A percentile compares a stretch with the other conserved stretches of the same genome.
These are phyloP conservation scores for Drosophila leontia DNA, from an alignment of 1,140 invertebrate genomes.

Conservation along the genomic window DNA sequence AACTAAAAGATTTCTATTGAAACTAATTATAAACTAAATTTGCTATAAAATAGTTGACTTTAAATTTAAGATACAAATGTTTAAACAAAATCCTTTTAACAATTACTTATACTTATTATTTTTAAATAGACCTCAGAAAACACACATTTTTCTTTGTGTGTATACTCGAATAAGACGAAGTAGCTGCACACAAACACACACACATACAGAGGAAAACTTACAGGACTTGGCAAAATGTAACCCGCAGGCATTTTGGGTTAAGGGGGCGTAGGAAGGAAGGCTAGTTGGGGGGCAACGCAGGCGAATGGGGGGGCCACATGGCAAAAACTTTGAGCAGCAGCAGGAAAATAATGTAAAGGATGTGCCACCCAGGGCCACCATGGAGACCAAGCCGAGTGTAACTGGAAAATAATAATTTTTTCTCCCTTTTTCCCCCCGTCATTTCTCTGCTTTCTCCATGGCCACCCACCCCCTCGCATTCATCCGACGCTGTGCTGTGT, in stretches of 20 bases:
- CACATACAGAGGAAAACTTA: constrained; percentile 26
- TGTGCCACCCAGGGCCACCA: constrained; percentile 71
- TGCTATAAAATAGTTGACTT: no score
- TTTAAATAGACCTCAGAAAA: not conserved
- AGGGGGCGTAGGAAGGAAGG: constrained; percentile 9
- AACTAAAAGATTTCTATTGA: no score
- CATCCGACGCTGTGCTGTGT: constrained; percentile 27
- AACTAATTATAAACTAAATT: no score
- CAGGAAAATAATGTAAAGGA: constrained; percentile 78
- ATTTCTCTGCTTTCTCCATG: constrained; percentile 33
- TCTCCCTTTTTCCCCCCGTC: constrained; percentile 29
- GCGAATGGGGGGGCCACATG: constrained; percentile 31
- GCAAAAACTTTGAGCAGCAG: constrained; percentile 71
- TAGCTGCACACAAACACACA: constrained; percentile 51
- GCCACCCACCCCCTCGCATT: constrained; percentile 10
- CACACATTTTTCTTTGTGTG: not conserved
- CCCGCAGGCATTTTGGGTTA: constrained; percentile 67
- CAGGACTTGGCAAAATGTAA: constrained; percentile 68
- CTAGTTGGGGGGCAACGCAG: constrained; percentile 7
- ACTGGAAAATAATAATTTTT: constrained; percentile 83
- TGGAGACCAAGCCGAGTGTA: constrained; percentile 72
- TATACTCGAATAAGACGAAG: constrained; percentile 78
- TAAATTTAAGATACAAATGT: no score
- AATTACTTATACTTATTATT: no score
- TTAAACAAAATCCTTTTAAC: no score